Conservation (phyloP, 2,113 vertebrate genomes). For the Paralichthys olivaceus region DNA sequence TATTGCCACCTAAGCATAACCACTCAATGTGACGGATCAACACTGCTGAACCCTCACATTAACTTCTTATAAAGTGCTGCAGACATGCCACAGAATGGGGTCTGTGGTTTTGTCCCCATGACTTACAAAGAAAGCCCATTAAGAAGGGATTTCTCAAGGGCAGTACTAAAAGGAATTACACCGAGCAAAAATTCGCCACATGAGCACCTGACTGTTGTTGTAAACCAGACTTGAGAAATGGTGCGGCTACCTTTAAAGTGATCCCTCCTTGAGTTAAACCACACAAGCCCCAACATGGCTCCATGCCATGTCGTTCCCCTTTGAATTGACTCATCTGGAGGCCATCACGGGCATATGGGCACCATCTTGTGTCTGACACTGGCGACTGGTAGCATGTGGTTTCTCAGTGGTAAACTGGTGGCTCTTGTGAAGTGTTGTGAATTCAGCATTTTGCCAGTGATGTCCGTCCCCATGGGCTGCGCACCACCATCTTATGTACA, state of each 20-base stretch:
- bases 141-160: neutral
- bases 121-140: neutral
- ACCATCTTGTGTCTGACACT: conserved; percentile 58
- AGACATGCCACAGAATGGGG: neutral
- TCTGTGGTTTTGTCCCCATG: neutral
- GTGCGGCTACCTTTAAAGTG: neutral
- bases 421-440: conserved; percentile 49
- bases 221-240: neutral
- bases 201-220: neutral
- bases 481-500: conserved; percentile 44
- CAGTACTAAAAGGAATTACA: neutral
- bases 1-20: neutral
- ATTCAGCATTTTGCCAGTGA: conserved; percentile 50
- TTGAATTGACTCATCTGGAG: conserved; percentile 51
- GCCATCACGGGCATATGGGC: conserved; percentile 61
- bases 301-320: conserved; percentile 8
- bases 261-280: conserved; percentile 11
- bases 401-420: conserved; percentile 17
- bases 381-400: conserved; percentile 39
- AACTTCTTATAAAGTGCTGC: neutral
- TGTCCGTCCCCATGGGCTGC: conserved; percentile 25
- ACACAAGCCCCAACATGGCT: conserved; percentile 28
- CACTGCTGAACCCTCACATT: neutral
- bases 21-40: neutral
- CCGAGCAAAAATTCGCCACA: neutral